Evolutionary conservation across 1,140 invertebrate genomes (phyloP).

Genomic region (Yoshiicerus persimilis): DNA sequence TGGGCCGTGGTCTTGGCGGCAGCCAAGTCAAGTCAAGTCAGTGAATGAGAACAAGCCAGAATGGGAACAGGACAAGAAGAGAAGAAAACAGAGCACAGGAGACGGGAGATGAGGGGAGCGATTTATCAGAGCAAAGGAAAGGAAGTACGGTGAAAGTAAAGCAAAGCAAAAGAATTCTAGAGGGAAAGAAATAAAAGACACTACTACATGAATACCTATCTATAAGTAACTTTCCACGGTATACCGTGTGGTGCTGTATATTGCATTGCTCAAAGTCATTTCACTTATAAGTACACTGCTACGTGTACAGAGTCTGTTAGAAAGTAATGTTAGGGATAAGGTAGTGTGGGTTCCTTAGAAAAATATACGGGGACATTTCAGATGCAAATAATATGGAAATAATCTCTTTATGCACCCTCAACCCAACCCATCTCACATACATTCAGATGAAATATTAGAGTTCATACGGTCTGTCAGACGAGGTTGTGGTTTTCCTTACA

Average conservation of each 20-base stretch:
- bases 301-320: neutral
- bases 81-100: neutral
- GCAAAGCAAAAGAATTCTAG: neutral
- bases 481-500: neutral
- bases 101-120: neutral
- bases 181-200: neutral
- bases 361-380: conserved; percentile 25
- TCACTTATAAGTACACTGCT: neutral
- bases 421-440: conserved; percentile 17
- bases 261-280: neutral
- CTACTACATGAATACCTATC: neutral
- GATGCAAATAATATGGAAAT: conserved; percentile 44
- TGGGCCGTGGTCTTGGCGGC: neutral
- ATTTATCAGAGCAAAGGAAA: conserved; percentile 14
- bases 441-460: conserved; percentile 32
- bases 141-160: neutral
- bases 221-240: too few relatives aligned
- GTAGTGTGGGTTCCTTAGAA: neutral
- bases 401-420: conserved; percentile 40
- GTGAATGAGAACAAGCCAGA: neutral
- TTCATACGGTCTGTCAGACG: conserved; percentile 34
- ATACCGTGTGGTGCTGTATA: neutral
- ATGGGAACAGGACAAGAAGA: neutral
- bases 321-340: neutral
- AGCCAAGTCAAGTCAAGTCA: neutral